Percentiles rank a stretch among this genome's conserved stretches.
phyloP scores from a whole-genome alignment of 1,140 invertebrate genomes.

The Diachasma alloeum region DNA sequence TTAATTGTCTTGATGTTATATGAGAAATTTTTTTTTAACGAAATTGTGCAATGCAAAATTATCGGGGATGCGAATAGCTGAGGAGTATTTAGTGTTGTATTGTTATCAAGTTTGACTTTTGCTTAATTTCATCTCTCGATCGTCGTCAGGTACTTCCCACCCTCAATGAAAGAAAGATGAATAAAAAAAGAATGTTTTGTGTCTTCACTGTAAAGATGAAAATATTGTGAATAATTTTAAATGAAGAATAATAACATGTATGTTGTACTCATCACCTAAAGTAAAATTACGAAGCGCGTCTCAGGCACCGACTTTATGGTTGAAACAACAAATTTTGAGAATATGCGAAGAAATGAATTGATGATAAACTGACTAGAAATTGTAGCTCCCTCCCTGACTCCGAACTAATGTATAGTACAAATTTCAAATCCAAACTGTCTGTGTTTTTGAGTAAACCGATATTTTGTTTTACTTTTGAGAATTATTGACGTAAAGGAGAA shows the following conservation, averaged over 20 bases:
- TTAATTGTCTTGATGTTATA: neutral
- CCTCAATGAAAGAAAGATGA: neutral
- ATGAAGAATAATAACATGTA: slow-evolving; percentile 30
- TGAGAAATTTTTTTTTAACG: neutral
- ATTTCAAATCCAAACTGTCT: slow-evolving; percentile 32
- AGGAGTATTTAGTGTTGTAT: neutral
- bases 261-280: neutral
- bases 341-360: slow-evolving; percentile 21
- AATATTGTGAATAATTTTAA: slow-evolving; percentile 15
- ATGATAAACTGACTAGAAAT: slow-evolving; percentile 40
- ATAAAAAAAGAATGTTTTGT: slow-evolving; percentile 17
- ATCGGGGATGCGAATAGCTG: neutral
- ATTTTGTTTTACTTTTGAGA: neutral
- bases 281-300: neutral
- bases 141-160: neutral
- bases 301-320: neutral
- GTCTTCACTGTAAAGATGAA: slow-evolving; percentile 27
- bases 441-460: slow-evolving; percentile 13
- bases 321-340: slow-evolving; percentile 29
- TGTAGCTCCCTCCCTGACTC: slow-evolving; percentile 32
- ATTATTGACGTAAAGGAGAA: neutral
- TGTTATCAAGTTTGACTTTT: neutral
- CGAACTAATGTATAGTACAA: slow-evolving; percentile 29
- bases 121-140: neutral
- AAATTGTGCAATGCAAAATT: neutral